phyloP scores from a whole-genome alignment of 1,140 invertebrate species.

The Babylonia areolata region DNA sequence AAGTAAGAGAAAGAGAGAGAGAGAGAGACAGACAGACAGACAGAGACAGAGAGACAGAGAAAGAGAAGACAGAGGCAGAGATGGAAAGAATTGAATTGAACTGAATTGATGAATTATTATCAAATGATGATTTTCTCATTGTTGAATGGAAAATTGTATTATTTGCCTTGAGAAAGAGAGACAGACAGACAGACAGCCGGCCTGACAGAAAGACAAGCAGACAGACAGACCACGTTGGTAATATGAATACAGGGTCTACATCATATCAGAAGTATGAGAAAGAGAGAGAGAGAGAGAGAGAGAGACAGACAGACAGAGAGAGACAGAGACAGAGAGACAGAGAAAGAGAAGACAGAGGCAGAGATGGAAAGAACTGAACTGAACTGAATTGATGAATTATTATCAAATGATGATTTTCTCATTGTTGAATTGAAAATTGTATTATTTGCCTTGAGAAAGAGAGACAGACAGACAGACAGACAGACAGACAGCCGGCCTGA shows the following conservation, averaged over 20 bases:
- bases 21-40: background rate
- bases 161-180: background rate
- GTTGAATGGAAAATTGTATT: too few species aligned
- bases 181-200: background rate
- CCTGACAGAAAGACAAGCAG: background rate
- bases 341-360: background rate
- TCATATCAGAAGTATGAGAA: too few species aligned
- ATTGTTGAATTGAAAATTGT: background rate
- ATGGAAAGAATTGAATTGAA: background rate
- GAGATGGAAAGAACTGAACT: background rate
- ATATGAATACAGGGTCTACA: too few species aligned
- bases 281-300: background rate
- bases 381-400: background rate
- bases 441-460: too few species aligned
- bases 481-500: background rate
- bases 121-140: too few species aligned
- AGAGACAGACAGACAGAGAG: background rate
- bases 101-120: too few species aligned
- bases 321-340: background rate
- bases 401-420: too few species aligned
- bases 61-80: background rate
- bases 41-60: background rate
- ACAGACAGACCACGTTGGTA: background rate
- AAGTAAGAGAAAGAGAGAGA: background rate
- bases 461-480: constrained; percentile 37